phyloP scores from a whole-genome alignment of 2,888 invertebrate species.

The Brachypterus glaber region DNA sequence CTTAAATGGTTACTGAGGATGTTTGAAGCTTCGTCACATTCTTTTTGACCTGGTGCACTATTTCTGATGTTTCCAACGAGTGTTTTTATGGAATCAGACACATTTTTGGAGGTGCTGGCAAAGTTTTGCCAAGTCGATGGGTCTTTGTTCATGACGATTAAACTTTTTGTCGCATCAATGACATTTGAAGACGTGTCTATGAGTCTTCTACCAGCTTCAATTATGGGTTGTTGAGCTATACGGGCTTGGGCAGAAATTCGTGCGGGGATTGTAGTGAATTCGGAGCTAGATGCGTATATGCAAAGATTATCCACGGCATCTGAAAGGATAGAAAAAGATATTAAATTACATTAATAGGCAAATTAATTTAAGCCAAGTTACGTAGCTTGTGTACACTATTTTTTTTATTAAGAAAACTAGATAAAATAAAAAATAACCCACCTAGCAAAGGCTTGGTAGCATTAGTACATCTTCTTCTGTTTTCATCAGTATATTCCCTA shows the following conservation, averaged over 20 bases:
- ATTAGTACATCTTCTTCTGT: conserved; percentile 59
- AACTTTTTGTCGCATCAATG: conserved; percentile 80
- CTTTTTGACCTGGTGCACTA: conserved; percentile 91
- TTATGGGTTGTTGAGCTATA: conserved; percentile 77
- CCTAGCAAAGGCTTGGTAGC: conserved; percentile 70
- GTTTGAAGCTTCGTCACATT: conserved; percentile 79
- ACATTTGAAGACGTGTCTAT: conserved; percentile 83
- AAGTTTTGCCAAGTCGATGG: conserved; percentile 90
- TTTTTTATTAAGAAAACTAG: too few species aligned
- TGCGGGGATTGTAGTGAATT: conserved; percentile 88
- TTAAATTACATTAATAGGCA: not conserved
- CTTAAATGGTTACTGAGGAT: conserved; percentile 65
- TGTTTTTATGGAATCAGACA: conserved; percentile 93
- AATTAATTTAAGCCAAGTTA: not conserved
- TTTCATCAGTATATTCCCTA: conserved; percentile 69
- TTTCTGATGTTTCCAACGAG: conserved; percentile 89
- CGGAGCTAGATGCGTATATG: conserved; percentile 86
- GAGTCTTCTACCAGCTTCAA: conserved; percentile 66
- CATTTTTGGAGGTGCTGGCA: conserved; percentile 87
- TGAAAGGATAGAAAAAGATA: conserved; percentile 12
- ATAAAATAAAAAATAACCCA: conserved; percentile 18
- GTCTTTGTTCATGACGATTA: conserved; percentile 84
- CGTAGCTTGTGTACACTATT: too few species aligned
- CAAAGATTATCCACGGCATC: conserved; percentile 88
- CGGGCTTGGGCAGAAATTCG: conserved; percentile 79